These are phyloP conservation scores for Nomada ferruginata DNA, from an alignment of 2,888 invertebrate species.

Conservation along the genomic window DNA sequence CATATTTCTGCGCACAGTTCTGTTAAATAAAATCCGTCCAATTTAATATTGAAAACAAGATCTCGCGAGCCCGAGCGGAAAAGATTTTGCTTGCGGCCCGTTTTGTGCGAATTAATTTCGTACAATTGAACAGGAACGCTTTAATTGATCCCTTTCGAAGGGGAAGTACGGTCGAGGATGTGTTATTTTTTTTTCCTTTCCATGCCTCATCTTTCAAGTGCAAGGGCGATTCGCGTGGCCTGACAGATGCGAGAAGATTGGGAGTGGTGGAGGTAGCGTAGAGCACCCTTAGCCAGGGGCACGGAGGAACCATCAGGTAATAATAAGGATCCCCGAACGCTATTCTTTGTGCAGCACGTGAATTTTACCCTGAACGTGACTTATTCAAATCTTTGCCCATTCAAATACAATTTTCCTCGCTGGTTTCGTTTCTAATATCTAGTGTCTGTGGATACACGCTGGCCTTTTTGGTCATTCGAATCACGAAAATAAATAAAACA, in stretches of 20 bases:
- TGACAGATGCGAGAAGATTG: conserved; percentile 75
- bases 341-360: conserved; percentile 60
- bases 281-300: conserved; percentile 49
- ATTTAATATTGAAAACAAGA: not conserved
- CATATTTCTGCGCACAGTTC: too few relatives aligned
- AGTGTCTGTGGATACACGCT: not conserved
- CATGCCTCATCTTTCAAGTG: conserved; percentile 51
- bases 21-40: too few relatives aligned
- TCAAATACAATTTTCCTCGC: conserved; percentile 21
- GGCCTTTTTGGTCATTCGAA: not conserved
- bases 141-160: conserved; percentile 42
- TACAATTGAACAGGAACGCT: conserved; percentile 43
- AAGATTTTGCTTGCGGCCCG: not conserved
- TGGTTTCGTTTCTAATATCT: not conserved
- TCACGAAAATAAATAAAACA: not conserved
- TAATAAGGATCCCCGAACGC: conserved; percentile 70
- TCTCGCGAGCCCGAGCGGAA: not conserved
- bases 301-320: conserved; percentile 76
- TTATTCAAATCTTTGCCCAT: conserved; percentile 65
- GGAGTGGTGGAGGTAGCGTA: conserved; percentile 51
- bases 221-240: conserved; percentile 74
- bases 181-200: conserved; percentile 55
- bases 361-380: conserved; percentile 59
- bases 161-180: conserved; percentile 30
- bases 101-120: conserved; percentile 36